Percentiles rank a stretch among this genome's conserved stretches.
Conservation (phyloP, 2,113 vertebrate genomes). For the Fulica atra region DNA sequence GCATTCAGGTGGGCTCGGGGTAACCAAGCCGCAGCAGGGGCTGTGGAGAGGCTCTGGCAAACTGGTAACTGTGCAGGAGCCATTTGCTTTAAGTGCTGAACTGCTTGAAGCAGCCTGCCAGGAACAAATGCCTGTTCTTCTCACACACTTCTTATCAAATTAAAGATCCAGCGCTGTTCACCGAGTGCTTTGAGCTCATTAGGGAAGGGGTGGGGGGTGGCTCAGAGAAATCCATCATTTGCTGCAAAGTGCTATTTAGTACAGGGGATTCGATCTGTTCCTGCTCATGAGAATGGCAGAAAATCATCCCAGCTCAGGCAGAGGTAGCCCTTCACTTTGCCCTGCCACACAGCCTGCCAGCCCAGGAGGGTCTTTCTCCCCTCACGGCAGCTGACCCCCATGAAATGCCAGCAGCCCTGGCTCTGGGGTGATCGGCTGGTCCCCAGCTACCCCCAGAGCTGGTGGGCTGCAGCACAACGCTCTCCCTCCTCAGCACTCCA, state of each 20-base stretch:
- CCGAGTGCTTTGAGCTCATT: not conserved
- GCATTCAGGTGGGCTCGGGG: accelerated
- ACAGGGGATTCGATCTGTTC: not conserved
- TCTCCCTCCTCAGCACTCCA: accelerated
- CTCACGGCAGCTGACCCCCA: accelerated
- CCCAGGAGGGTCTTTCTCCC: not conserved
- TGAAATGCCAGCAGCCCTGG: not conserved
- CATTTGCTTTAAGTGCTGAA: accelerated
- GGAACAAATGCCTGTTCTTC: not conserved
- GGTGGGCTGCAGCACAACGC: accelerated
- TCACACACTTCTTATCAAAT: not conserved
- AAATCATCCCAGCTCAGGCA: not conserved
- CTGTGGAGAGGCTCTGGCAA: not conserved
- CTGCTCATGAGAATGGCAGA: not conserved
- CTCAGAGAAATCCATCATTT: not conserved
- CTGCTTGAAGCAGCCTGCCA: not conserved
- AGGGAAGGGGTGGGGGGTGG: not conserved
- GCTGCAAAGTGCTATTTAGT: not conserved
- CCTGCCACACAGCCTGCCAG: accelerated
- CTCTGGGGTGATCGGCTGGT: not conserved
- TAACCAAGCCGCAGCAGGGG: no score
- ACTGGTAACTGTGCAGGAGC: not conserved
- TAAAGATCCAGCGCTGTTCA: not conserved
- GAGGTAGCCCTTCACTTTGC: not conserved
- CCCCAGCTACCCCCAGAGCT: accelerated